Evolutionary conservation across 37 sponge, comb jelly and placozoan species (phyloP), one percentile per base, ranked within the genome.

Genomic region (Crambe crambe): DNA sequence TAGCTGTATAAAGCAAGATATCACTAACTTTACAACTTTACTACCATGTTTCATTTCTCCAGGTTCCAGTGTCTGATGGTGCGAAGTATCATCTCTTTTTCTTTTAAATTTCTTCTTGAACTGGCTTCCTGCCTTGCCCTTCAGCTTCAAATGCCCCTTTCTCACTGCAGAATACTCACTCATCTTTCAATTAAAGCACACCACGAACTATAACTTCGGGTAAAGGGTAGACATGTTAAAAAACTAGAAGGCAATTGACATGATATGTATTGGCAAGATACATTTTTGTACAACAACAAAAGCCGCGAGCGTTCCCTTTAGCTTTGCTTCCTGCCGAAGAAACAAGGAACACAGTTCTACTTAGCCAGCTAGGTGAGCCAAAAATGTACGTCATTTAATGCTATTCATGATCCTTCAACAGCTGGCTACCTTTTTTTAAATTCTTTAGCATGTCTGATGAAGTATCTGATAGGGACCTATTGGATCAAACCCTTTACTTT

Each of bases 131-230:
- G 57, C 65, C 8, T 44, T 32, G 34, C 81, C 72, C 36, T 91
- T 91, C 25, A 91, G 58, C 58, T 66, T 87, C 59, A 91, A 70
- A 44, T 83, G 79, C 38, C 92, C 92, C 3, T 58, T 67, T 23
- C 58, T 83, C 35, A 87, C 92, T 21, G 77, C 47, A 64, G 39
- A 32, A 31, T 87, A 87, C 41, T 75, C 88, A 42, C 73, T 62
- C 88, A 87, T 80, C 22, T 37, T 68, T 29, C 63, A 61, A 29
- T 61, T 27, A 61, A 61, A 27, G 29, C 63, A 61, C 63, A 61
- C 30, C 63, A 61, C 6, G 63, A 61, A 27, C 51, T 15, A 12
- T 47, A 6, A 12, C 51, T 12, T 47, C n/a, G n/a, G n/a, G n/a
- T n/a, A n/a, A n/a, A n/a, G n/a, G n/a, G n/a, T n/a, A n/a, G n/a